Conservation (phyloP, 2,797 vertebrate species). For the Channallabes apus region DNA sequence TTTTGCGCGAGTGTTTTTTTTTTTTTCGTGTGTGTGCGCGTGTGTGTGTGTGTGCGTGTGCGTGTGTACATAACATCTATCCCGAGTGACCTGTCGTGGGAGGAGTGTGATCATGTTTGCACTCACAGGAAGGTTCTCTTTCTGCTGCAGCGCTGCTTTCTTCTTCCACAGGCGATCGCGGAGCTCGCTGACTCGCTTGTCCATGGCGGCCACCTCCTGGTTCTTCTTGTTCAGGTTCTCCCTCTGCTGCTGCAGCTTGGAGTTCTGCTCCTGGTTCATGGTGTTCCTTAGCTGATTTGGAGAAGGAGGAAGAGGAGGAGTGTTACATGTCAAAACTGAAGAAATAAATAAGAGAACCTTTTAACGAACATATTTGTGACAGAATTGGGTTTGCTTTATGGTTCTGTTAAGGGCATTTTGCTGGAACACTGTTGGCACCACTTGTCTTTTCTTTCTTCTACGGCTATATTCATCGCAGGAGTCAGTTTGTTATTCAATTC, state of each 20-base stretch:
- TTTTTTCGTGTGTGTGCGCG: no score
- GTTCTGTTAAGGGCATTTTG: background rate
- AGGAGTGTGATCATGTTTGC: no score
- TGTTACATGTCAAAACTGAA: background rate
- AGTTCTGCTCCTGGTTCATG: slow-evolving; percentile 91
- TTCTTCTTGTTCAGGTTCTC: slow-evolving; percentile 89
- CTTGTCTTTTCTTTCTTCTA: background rate
- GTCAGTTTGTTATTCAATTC: no score
- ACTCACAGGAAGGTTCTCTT: slow-evolving; percentile 89
- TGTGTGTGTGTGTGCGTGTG: no score
- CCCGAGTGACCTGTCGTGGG: background rate
- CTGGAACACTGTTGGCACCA: background rate
- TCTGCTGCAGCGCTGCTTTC: slow-evolving; percentile 89
- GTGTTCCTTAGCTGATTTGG: slow-evolving; percentile 83
- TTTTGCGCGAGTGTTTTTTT: no score
- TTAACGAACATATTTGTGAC: background rate
- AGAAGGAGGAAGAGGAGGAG: background rate
- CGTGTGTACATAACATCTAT: background rate
- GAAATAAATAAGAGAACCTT: background rate
- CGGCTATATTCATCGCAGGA: no score
- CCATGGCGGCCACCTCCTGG: slow-evolving; percentile 87
- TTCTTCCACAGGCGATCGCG: slow-evolving; percentile 93
- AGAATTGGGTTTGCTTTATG: background rate
- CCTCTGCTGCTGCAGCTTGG: slow-evolving; percentile 87
- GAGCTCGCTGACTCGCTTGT: slow-evolving; percentile 88